These are phyloP conservation scores for Drosophila asahinai DNA, from an alignment of 1,140 invertebrate genomes.

Conservation along the genomic window DNA sequence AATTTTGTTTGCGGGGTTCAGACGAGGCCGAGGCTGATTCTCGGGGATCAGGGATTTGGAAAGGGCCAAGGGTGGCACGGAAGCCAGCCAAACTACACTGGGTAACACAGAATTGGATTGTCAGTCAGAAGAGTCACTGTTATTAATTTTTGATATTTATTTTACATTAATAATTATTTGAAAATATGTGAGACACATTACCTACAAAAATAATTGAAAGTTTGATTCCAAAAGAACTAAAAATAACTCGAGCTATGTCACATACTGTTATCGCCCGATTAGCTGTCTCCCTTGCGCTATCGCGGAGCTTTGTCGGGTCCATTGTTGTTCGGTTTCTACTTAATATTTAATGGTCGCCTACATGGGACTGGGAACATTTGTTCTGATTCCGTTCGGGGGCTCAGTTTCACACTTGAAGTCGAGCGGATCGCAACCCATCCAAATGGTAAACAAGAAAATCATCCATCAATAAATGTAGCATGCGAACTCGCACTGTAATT, in stretches of 20 bases:
- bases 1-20: constrained; percentile 28
- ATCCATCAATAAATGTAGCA: constrained; percentile 10
- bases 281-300: constrained; percentile 44
- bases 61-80: constrained; percentile 14
- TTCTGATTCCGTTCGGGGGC: constrained; percentile 46
- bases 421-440: constrained; percentile 46
- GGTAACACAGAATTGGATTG: neutral
- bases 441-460: constrained; percentile 33
- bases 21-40: constrained; percentile 23
- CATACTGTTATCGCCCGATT: constrained; percentile 41
- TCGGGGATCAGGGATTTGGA: constrained; percentile 13
- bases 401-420: constrained; percentile 71
- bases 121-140: too few relatives aligned
- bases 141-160: neutral
- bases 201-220: neutral
- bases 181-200: neutral
- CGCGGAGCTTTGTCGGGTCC: constrained; percentile 35
- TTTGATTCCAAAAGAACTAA: neutral
- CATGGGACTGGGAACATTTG: constrained; percentile 76
- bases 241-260: constrained; percentile 5
- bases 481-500: constrained; percentile 5
- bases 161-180: neutral
- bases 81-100: constrained; percentile 17
- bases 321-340: constrained; percentile 61
- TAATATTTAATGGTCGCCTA: constrained; percentile 56